A percentile compares a stretch with the other conserved stretches of the same genome.
phyloP scores from a whole-genome alignment of 2,888 invertebrate species.

The Tolmerus cingulatus region DNA sequence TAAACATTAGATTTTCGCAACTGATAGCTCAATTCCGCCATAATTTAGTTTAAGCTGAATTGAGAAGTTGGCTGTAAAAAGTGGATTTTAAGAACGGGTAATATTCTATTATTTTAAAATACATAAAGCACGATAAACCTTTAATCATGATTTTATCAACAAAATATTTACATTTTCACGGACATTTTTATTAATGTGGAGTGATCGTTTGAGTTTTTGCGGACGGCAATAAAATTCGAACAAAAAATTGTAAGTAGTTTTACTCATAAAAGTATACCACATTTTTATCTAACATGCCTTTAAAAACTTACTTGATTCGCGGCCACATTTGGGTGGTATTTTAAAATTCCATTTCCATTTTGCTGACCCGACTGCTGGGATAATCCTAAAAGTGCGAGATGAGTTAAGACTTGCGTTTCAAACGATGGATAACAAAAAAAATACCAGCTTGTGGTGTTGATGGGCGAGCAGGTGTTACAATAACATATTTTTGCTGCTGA shows the following conservation, averaged over 20 bases:
- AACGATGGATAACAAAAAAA: background rate
- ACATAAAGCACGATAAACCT: too few relatives aligned
- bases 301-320: conserved; percentile 36
- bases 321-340: conserved; percentile 40
- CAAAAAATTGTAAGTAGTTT: background rate
- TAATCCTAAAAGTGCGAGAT: background rate
- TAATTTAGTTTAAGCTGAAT: too few relatives aligned
- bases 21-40: too few relatives aligned
- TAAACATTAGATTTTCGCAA: too few relatives aligned
- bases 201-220: too few relatives aligned
- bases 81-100: too few relatives aligned
- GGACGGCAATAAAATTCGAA: background rate
- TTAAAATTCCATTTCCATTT: conserved; percentile 43
- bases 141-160: too few relatives aligned
- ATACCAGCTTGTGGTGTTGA: conserved; percentile 56
- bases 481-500: conserved; percentile 65
- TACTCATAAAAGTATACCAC: background rate
- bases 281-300: background rate
- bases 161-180: too few relatives aligned
- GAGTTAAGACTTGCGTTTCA: background rate
- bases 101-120: too few relatives aligned
- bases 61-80: too few relatives aligned
- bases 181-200: too few relatives aligned
- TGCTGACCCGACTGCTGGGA: conserved; percentile 9
- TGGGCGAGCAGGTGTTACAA: conserved; percentile 64